Base-by-base conservation (phyloP, 2,888 invertebrate species). In the Conistra vaccinii region DNA sequence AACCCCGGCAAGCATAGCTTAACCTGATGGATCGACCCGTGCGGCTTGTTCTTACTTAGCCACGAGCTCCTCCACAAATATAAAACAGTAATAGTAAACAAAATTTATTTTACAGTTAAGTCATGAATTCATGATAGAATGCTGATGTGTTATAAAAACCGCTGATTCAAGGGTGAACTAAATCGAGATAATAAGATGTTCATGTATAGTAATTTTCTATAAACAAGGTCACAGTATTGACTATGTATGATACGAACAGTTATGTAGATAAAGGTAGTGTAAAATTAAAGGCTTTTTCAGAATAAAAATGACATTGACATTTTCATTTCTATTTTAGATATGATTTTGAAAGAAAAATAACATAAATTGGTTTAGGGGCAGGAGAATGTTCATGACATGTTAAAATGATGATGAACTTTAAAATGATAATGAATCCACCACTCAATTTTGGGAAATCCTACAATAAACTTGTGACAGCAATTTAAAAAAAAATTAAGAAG, bases 111-210 rank as follows among this genome's bases (percentile, higher is more conserved):
- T 42, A 0, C 4, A 4, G 42, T 42, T 42, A 42, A 14, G 4
- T 42, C 42, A 14, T 51, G 7, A 58, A 14, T 4, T 42, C 42
- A 14, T 51, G 7, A 58, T 29, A 29, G 4, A 39, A 61, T 20
- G 2, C 32, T 48, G 61, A 14, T 39, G 9, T 32, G n/a, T 29
- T 5, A 23, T 23, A 39, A 51, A 70, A 75, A 61, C 32, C 39
- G 10, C 20, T 45, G 39, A 29, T 61, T 75, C 63, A 75, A 81
- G 55, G 76, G 51, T 65, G 39, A 68, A 45, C 23, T 60, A 39
- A 63, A 71, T 67, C 57, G 35, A 84, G 63, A 69, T 81, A 65
- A 69, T 80, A 35, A 84, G 45, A 71, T 75, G 53, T 45, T 48
- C 39, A 39, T 29, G 29, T 42, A 14, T n/a, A 57, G 42, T 71